phyloP scores from a whole-genome alignment of 1,140 invertebrate species.

The Acromyrmex echinatior region DNA sequence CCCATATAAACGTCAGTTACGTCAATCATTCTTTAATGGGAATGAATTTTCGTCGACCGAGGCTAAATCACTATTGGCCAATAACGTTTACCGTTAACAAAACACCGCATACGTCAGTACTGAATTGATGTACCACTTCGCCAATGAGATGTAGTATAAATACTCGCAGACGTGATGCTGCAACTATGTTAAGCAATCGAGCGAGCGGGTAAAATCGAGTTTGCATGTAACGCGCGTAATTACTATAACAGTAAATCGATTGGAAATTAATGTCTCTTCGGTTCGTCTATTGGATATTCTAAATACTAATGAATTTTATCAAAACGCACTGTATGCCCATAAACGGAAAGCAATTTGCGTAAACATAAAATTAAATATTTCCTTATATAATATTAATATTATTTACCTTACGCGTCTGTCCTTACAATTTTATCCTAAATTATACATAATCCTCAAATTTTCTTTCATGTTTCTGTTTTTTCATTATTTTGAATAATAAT shows the following conservation, averaged over 20 bases:
- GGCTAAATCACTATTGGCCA: conserved; percentile 67
- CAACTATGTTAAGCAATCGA: conserved; percentile 63
- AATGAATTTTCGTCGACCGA: conserved; percentile 65
- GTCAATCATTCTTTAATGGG: conserved; percentile 72
- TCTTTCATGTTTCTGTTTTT: neutral
- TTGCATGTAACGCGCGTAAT: conserved; percentile 34
- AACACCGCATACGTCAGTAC: conserved; percentile 50
- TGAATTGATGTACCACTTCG: conserved; percentile 73
- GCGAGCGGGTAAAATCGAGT: conserved; percentile 57
- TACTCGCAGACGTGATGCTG: conserved; percentile 68
- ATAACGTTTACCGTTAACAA: conserved; percentile 74
- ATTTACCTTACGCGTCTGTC: neutral
- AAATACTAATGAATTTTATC: conserved; percentile 21
- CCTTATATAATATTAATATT: neutral
- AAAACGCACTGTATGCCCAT: neutral
- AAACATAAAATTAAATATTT: neutral
- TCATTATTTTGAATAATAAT: neutral
- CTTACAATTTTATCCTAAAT: neutral
- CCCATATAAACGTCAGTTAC: conserved; percentile 60
- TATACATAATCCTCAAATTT: neutral
- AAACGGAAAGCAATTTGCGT: neutral
- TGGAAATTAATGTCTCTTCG: conserved; percentile 55
- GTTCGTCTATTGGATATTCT: conserved; percentile 32
- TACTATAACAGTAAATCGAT: conserved; percentile 68
- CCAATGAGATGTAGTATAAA: conserved; percentile 73